A percentile compares a stretch with the other conserved stretches of the same genome.
Evolutionary conservation across 2,888 invertebrate genomes (phyloP).

Genomic region (Cephus runcator): DNA sequence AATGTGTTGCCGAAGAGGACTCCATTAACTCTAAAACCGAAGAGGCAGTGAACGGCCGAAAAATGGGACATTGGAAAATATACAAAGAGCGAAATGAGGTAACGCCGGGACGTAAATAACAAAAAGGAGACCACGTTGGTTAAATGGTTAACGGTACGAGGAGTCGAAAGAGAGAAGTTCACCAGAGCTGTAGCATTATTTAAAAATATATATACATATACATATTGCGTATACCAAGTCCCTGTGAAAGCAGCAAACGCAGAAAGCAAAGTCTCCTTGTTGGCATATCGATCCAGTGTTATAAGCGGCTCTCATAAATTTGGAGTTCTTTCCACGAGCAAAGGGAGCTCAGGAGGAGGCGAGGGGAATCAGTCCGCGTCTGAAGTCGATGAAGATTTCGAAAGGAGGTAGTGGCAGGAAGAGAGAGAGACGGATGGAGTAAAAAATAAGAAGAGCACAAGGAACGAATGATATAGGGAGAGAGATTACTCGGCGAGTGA

Average conservation of each 20-base stretch:
- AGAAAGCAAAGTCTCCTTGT: too few relatives aligned
- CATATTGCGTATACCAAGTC: too few relatives aligned
- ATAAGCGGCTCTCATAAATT: too few relatives aligned
- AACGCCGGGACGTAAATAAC: neutral
- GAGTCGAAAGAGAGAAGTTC: neutral
- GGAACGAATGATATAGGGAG: neutral
- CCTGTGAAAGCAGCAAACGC: too few relatives aligned
- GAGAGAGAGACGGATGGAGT: neutral
- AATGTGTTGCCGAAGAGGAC: slow-evolving; percentile 16
- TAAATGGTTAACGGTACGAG: neutral
- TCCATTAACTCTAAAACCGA: slow-evolving; percentile 23
- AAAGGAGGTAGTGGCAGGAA: too few relatives aligned
- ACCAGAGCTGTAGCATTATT: neutral
- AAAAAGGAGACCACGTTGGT: neutral
- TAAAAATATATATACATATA: neutral
- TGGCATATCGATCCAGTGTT: too few relatives aligned
- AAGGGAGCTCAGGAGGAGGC: too few relatives aligned
- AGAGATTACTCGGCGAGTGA: neutral
- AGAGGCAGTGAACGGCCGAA: slow-evolving; percentile 15
- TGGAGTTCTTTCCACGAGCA: too few relatives aligned
- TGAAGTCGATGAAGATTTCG: too few relatives aligned
- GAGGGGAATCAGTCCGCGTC: too few relatives aligned
- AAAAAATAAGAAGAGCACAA: neutral
- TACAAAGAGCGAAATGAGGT: neutral
- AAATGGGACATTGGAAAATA: neutral